Conservation (phyloP, 2,797 vertebrate species). For the Notamacropus eugenii region DNA sequence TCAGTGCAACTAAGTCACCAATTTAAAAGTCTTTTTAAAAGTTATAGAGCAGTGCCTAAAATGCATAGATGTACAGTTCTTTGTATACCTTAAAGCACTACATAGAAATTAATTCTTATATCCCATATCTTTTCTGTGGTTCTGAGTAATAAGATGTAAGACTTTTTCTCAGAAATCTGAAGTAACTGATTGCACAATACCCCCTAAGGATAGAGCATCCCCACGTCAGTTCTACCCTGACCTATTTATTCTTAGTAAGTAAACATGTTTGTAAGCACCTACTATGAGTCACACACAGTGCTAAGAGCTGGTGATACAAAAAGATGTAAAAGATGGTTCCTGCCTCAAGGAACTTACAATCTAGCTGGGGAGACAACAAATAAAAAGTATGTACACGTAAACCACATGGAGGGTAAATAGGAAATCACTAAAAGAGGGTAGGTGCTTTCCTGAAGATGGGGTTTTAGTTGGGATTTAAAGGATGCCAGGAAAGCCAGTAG, state of each 20-base stretch:
- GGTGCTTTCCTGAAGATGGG: neutral
- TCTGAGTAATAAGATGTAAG: neutral
- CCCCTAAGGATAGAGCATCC: neutral
- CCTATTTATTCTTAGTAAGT: neutral
- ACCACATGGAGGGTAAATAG: neutral
- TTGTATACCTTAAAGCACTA: neutral
- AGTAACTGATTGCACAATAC: neutral
- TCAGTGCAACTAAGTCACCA: neutral
- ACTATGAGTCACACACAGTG: neutral
- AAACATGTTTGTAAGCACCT: neutral
- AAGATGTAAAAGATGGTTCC: neutral
- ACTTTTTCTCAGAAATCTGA: neutral
- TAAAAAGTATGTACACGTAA: neutral
- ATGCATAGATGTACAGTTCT: neutral
- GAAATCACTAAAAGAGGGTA: neutral
- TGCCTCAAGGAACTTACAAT: neutral
- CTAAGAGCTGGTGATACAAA: neutral
- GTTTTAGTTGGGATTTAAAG: neutral
- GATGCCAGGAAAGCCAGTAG: neutral
- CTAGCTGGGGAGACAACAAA: neutral
- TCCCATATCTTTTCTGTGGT: neutral
- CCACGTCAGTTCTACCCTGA: neutral
- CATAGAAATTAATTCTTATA: neutral
- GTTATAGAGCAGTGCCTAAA: neutral
- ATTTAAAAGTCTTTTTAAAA: neutral